A percentile compares a stretch with the other conserved stretches of the same genome.
Evolutionary conservation across 2,888 invertebrate species (phyloP).

Genomic region (Steinernema scapterisci): DNA sequence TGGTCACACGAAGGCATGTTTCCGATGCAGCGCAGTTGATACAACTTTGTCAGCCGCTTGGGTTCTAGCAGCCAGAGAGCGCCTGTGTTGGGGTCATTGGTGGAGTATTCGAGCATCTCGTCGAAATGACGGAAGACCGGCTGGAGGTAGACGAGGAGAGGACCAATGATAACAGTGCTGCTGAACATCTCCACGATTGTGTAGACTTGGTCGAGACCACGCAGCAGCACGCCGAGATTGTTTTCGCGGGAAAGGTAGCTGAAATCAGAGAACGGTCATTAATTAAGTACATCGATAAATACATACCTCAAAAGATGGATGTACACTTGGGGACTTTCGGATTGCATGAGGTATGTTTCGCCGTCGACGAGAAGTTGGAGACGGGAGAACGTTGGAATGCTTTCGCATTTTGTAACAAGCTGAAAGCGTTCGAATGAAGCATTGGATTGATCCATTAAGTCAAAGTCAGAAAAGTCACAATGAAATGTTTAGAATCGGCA

Average conservation of each 20-base stretch:
- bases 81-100: constrained; percentile 56
- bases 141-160: constrained; percentile 55
- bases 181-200: constrained; percentile 56
- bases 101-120: constrained; percentile 45
- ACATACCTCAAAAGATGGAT: constrained; percentile 49
- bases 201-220: constrained; percentile 63
- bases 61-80: constrained; percentile 63
- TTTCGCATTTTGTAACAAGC: constrained; percentile 56
- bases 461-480: too few relatives aligned
- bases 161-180: constrained; percentile 47
- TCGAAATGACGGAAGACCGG: constrained; percentile 62
- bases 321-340: constrained; percentile 60
- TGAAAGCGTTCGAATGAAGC: too few relatives aligned
- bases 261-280: constrained; percentile 18
- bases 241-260: constrained; percentile 60
- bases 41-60: constrained; percentile 57
- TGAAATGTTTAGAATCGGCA: too few relatives aligned
- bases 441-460: too few relatives aligned
- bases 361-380: constrained; percentile 63
- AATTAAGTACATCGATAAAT: constrained; percentile 3
- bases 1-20: constrained; percentile 58
- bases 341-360: constrained; percentile 59
- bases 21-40: constrained; percentile 65
- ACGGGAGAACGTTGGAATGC: constrained; percentile 58
- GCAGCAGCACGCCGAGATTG: constrained; percentile 59